These are phyloP conservation scores for Brachyhypopomus gauderio DNA, from an alignment of 2,113 vertebrate species.

Conservation along the genomic window DNA sequence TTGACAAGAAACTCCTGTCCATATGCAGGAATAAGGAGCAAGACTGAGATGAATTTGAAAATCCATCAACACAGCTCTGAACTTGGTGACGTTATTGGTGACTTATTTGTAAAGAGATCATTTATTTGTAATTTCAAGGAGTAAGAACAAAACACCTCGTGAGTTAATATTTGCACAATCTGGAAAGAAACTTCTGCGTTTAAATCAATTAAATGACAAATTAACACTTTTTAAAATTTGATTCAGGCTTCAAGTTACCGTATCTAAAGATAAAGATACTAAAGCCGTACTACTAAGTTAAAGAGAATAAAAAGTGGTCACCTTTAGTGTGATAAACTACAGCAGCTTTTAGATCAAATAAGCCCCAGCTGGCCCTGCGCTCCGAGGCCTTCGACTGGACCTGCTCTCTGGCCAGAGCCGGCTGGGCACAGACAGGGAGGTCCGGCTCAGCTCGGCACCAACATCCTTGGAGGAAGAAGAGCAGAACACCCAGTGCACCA, in stretches of 20 bases:
- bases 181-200: too few species aligned
- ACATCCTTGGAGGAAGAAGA: constrained; percentile 87
- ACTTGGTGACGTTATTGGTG: too few species aligned
- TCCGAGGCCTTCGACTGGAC: constrained; percentile 84
- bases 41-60: too few species aligned
- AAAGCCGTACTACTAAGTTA: not conserved
- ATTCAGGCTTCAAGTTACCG: too few species aligned
- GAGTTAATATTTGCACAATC: not conserved
- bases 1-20: not conserved
- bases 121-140: not conserved
- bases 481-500: constrained; percentile 87
- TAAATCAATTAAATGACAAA: too few species aligned
- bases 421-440: constrained; percentile 83
- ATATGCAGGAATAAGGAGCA: too few species aligned
- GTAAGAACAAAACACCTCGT: not conserved
- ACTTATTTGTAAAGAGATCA: too few species aligned
- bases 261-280: not conserved
- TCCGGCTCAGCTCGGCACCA: constrained; percentile 79
- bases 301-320: constrained; percentile 62
- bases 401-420: constrained; percentile 85
- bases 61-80: too few species aligned
- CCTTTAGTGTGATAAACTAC: constrained; percentile 93
- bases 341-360: constrained; percentile 90
- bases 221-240: too few species aligned
- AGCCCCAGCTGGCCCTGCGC: constrained; percentile 85